Percentiles rank a stretch among this genome's conserved stretches.
phyloP scores from a whole-genome alignment of 1,140 invertebrate species.

The Trichomalopsis sarcophagae region DNA sequence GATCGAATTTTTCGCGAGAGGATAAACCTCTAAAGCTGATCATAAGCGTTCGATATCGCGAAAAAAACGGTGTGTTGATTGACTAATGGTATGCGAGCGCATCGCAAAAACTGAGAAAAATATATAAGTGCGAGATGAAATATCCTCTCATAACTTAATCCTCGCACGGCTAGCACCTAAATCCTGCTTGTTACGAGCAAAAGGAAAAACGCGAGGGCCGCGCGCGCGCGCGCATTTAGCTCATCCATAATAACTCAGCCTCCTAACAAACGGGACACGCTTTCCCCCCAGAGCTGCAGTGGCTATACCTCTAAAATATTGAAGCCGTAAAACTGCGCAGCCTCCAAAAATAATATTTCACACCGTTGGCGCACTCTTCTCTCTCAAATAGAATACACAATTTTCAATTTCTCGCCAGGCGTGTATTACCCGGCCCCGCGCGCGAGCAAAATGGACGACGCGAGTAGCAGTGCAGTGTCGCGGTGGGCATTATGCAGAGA shows the following conservation, averaged over 20 bases:
- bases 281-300: neutral
- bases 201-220: neutral
- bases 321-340: neutral
- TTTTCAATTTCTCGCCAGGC: conserved; percentile 34
- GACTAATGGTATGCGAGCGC: no score
- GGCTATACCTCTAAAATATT: conserved; percentile 1
- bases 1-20: neutral
- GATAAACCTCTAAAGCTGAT: neutral
- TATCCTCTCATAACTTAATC: neutral
- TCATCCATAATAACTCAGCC: neutral
- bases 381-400: conserved; percentile 35
- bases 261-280: conserved; percentile 12
- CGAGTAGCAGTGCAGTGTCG: neutral
- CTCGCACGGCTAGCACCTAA: neutral
- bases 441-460: conserved; percentile 28
- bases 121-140: neutral
- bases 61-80: no score
- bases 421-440: neutral
- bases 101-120: no score
- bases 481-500: conserved; percentile 8
- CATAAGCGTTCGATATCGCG: neutral
- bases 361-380: neutral
- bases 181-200: neutral
- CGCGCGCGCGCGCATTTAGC: neutral
- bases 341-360: conserved; percentile 44